These are phyloP conservation scores for Lordiphosa andalusiaca DNA, from an alignment of 2,888 invertebrate genomes.

Conservation along the genomic window DNA sequence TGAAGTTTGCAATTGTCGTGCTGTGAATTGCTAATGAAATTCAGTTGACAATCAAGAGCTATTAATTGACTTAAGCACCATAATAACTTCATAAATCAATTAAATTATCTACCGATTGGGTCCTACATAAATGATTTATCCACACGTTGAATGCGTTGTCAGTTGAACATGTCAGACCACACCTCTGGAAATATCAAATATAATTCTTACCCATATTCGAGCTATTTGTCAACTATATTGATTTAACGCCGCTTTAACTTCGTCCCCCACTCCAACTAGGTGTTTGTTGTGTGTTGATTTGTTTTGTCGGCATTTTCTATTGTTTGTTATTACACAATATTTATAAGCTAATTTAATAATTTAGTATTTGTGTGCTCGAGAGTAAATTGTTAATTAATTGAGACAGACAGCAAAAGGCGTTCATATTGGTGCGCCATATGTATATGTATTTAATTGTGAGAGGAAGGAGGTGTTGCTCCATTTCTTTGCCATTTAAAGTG, in stretches of 20 bases:
- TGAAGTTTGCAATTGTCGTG: background rate
- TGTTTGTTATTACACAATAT: slow-evolving; percentile 18
- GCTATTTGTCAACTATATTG: slow-evolving; percentile 15
- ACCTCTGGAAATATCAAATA: slow-evolving; percentile 4
- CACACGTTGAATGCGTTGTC: slow-evolving; percentile 3
- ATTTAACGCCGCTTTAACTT: slow-evolving; percentile 5
- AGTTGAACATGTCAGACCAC: slow-evolving; percentile 51
- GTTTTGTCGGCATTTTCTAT: slow-evolving; percentile 14
- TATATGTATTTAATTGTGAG: background rate
- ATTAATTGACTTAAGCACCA: slow-evolving; percentile 49
- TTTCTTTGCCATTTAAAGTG: slow-evolving; percentile 1
- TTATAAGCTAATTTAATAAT: slow-evolving; percentile 38
- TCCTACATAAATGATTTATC: slow-evolving; percentile 7
- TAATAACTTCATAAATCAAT: slow-evolving; percentile 55
- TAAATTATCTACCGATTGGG: slow-evolving; percentile 37
- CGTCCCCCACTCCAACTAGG: slow-evolving; percentile 5
- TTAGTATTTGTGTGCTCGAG: slow-evolving; percentile 15
- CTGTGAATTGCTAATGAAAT: slow-evolving; percentile 27
- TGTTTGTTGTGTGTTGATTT: slow-evolving; percentile 34
- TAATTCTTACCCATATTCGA: slow-evolving; percentile 7
- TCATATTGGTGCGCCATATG: slow-evolving; percentile 9
- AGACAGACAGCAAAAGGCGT: slow-evolving; percentile 10
- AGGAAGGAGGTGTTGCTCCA: background rate
- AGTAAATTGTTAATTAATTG: slow-evolving; percentile 13
- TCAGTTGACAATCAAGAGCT: slow-evolving; percentile 32